Evolutionary conservation across 2,888 invertebrate species (phyloP).

Genomic region (Dermolepida albohirtum): DNA sequence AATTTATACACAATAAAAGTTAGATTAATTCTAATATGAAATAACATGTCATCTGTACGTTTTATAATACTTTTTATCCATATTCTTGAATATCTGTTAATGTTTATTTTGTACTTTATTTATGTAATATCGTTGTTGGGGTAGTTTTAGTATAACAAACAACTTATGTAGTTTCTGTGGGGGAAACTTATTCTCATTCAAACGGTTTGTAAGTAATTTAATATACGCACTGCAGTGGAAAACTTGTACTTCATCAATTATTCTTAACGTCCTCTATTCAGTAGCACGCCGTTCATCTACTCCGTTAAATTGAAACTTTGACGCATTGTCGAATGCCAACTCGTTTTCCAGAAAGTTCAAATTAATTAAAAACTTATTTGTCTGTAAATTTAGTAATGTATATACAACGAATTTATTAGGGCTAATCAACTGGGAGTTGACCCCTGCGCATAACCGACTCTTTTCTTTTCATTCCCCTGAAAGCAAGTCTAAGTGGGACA

Average conservation of each 20-base stretch:
- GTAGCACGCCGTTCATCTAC: neutral
- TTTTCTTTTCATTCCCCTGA: neutral
- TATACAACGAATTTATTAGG: constrained; percentile 13
- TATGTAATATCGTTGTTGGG: no score
- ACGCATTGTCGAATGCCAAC: no score
- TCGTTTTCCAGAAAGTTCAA: constrained; percentile 6
- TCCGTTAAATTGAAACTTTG: constrained; percentile 2
- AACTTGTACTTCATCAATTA: neutral
- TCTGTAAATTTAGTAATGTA: constrained; percentile 17
- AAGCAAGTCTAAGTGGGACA: constrained; percentile 8
- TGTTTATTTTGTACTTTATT: no score
- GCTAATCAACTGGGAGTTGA: constrained; percentile 7
- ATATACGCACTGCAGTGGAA: constrained; percentile 15
- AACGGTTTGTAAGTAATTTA: constrained; percentile 5
- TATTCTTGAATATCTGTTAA: no score
- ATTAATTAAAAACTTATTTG: constrained; percentile 24
- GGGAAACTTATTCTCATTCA: neutral
- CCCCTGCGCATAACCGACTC: neutral
- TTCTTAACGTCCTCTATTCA: neutral
- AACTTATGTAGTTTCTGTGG: no score
- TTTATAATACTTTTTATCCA: no score
- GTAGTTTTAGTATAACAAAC: no score
- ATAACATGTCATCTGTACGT: no score
- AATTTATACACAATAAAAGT: no score
- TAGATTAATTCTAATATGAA: no score